Evolutionary conservation across 2,888 invertebrate species (phyloP).

Genomic region (Agrotis exclamationis): DNA sequence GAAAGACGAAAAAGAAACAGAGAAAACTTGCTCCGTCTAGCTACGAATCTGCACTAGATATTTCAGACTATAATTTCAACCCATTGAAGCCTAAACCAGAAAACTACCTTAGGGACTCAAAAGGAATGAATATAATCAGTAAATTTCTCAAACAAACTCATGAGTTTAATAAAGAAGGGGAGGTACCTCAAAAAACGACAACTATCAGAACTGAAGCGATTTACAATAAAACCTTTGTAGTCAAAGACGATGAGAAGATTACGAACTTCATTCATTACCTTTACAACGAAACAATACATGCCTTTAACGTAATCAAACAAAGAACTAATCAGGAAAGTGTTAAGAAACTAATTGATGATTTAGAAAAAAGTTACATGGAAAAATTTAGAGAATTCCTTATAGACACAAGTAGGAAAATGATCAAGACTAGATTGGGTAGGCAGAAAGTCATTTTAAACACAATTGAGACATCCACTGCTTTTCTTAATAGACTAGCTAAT

Average conservation of each 20-base stretch:
- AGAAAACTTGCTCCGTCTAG: no score
- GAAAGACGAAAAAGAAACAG: no score
- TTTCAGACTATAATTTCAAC: no score
- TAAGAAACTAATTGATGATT: slow-evolving; percentile 58
- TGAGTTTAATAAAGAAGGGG: not conserved
- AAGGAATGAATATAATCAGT: no score
- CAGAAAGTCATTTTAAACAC: slow-evolving; percentile 78
- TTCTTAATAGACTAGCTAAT: slow-evolving; percentile 71
- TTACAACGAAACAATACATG: slow-evolving; percentile 70
- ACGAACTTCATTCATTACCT: slow-evolving; percentile 72
- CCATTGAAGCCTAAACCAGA: no score
- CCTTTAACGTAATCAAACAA: slow-evolving; percentile 70
- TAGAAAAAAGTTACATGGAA: slow-evolving; percentile 68
- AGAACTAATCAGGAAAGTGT: slow-evolving; percentile 58
- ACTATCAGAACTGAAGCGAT: slow-evolving; percentile 21
- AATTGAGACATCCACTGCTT: slow-evolving; percentile 74
- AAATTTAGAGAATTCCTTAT: slow-evolving; percentile 73
- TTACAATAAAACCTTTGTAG: slow-evolving; percentile 28
- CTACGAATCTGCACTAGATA: no score
- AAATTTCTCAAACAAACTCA: no score
- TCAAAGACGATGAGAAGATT: slow-evolving; percentile 70
- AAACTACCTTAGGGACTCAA: no score
- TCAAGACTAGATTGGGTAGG: slow-evolving; percentile 74
- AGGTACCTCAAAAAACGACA: not conserved
- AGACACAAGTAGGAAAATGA: slow-evolving; percentile 67